Conservation (phyloP, 2,797 vertebrate genomes). For the Coracias cyanogaster region DNA sequence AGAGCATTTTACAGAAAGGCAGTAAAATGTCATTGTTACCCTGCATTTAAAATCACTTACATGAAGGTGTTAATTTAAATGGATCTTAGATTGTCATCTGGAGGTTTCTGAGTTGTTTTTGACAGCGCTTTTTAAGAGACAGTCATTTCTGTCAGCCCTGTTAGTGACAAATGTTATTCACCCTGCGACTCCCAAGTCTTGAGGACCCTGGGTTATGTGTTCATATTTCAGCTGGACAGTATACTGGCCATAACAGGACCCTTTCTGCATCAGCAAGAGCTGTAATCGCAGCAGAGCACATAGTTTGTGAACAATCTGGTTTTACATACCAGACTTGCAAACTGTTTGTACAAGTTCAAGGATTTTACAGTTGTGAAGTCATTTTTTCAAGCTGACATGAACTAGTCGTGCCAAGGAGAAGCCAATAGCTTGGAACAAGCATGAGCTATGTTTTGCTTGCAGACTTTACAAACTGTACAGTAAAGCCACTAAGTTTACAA, state of each 20-base stretch:
- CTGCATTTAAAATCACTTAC: neutral
- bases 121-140: neutral
- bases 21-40: neutral
- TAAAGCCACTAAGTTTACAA: neutral
- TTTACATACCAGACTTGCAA: conserved; percentile 34
- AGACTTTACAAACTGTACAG: neutral
- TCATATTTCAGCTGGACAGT: conserved; percentile 26
- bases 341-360: conserved; percentile 52
- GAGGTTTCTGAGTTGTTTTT: neutral
- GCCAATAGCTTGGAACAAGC: neutral
- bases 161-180: conserved; percentile 3
- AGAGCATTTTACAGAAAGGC: neutral
- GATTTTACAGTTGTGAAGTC: conserved; percentile 39
- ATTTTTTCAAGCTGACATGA: neutral
- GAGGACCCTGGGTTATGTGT: neutral
- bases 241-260: neutral
- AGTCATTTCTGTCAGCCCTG: neutral
- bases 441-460: neutral
- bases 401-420: conserved; percentile 11
- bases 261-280: neutral
- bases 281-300: neutral
- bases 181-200: neutral
- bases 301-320: conserved; percentile 3
- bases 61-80: neutral
- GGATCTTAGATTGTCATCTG: neutral